These are phyloP conservation scores for Amphipoea oculea DNA, from an alignment of 2,888 invertebrate genomes.

Conservation along the genomic window DNA sequence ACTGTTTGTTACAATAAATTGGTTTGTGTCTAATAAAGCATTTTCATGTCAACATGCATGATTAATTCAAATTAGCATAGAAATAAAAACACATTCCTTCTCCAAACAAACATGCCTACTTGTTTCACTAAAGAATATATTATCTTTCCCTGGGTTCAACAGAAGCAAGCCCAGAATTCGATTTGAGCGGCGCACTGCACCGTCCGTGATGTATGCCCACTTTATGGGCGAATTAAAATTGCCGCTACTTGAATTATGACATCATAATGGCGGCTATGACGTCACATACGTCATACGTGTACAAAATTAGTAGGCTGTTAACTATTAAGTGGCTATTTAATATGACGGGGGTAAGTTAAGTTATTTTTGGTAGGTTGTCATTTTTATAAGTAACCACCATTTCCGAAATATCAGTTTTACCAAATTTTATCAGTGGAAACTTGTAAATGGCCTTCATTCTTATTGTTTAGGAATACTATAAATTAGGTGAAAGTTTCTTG, in stretches of 20 bases:
- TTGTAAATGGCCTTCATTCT: no score
- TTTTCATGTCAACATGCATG: not conserved
- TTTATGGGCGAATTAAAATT: slow-evolving; percentile 82
- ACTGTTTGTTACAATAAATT: not conserved
- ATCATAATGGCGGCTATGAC: slow-evolving; percentile 70
- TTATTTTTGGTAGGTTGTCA: not conserved
- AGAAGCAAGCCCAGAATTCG: slow-evolving; percentile 74
- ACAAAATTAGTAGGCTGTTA: slow-evolving; percentile 39
- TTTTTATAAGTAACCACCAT: not conserved
- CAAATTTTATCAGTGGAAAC: no score
- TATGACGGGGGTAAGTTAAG: not conserved
- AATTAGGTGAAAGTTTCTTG: no score
- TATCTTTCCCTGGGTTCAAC: slow-evolving; percentile 24
- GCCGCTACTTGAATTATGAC: slow-evolving; percentile 77
- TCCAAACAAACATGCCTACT: not conserved
- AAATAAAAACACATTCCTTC: not conserved
- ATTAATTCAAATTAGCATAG: not conserved
- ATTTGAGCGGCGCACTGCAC: slow-evolving; percentile 71
- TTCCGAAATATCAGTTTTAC: not conserved
- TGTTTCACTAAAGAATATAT: no score
- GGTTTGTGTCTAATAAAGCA: not conserved
- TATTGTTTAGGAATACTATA: no score
- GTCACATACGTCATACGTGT: slow-evolving; percentile 53
- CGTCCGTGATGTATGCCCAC: slow-evolving; percentile 77
- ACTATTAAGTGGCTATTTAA: slow-evolving; percentile 22